Evolutionary conservation across 2,888 invertebrate species (phyloP).

Genomic region (Aethes cnicana): DNA sequence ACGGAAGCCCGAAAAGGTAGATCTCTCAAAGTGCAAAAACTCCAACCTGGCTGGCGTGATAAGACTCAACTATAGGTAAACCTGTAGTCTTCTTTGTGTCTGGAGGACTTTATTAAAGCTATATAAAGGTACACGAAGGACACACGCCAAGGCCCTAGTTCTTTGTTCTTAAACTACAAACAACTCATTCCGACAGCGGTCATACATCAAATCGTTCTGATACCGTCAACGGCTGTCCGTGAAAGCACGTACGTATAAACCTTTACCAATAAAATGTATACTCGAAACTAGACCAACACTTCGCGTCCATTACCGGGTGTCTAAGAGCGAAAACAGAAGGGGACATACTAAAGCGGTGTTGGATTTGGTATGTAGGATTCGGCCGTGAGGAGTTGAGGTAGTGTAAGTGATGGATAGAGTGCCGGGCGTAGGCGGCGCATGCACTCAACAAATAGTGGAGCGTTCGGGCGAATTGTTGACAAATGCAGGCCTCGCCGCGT

Average conservation of each 20-base stretch:
- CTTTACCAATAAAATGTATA: background rate
- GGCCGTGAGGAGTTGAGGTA: background rate
- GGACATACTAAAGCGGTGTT: background rate
- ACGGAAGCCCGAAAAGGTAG: background rate
- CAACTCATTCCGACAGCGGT: slow-evolving; percentile 18
- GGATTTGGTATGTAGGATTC: background rate
- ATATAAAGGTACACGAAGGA: slow-evolving; percentile 6
- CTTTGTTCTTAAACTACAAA: slow-evolving; percentile 1
- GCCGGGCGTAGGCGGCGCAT: slow-evolving; percentile 32
- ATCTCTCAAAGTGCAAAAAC: background rate
- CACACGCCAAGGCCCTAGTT: slow-evolving; percentile 7
- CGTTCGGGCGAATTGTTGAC: slow-evolving; percentile 33
- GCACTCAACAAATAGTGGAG: slow-evolving; percentile 33
- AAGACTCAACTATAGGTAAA: too few species aligned
- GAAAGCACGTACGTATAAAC: slow-evolving; percentile 19
- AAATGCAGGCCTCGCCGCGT: slow-evolving; percentile 29
- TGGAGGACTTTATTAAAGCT: background rate
- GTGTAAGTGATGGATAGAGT: slow-evolving; percentile 31
- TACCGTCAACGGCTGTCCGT: slow-evolving; percentile 24
- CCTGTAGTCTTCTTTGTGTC: background rate
- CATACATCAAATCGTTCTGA: slow-evolving; percentile 34
- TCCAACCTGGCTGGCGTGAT: background rate
- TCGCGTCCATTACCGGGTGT: background rate
- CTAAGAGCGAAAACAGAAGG: background rate
- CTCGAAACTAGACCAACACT: background rate